Conservation (phyloP, 2,797 vertebrate species). For the Merluccius polli region DNA sequence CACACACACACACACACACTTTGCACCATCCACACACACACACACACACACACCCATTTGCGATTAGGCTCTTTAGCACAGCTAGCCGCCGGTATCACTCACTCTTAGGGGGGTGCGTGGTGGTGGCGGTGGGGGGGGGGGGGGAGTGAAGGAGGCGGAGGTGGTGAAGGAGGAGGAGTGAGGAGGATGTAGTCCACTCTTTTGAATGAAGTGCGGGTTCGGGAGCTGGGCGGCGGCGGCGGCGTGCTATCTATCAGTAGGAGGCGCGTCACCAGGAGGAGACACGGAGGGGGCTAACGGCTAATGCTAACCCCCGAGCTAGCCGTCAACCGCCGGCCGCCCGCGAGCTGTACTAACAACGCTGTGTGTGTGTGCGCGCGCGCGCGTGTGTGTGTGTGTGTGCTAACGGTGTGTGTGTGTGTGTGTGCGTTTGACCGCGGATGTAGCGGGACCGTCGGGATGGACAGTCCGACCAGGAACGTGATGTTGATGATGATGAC, state of each 20-base stretch:
- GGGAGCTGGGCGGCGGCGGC: no score
- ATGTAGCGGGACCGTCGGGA: constrained; percentile 36
- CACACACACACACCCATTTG: not conserved
- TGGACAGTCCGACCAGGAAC: constrained; percentile 54
- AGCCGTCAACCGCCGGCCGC: constrained; percentile 52
- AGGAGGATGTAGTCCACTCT: constrained; percentile 60
- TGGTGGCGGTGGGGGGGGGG: no score
- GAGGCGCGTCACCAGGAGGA: constrained; percentile 14
- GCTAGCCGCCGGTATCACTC: not conserved
- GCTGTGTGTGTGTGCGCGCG: not conserved
- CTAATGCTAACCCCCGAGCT: constrained; percentile 53
- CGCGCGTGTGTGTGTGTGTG: constrained; percentile 1
- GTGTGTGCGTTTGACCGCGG: not conserved
- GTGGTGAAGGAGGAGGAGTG: constrained; percentile 1
- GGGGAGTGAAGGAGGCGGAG: no score
- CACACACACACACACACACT: no score
- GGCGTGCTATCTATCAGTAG: constrained; percentile 60
- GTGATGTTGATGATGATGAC: constrained; percentile 28
- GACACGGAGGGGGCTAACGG: constrained; percentile 28
- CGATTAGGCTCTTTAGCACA: constrained; percentile 41
- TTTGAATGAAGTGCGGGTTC: constrained; percentile 43
- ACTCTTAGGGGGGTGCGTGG: no score
- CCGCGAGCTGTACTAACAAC: no score
- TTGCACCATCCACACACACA: constrained; percentile 13
- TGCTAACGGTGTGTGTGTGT: constrained; percentile 14